These are phyloP conservation scores for Catotricha subobsoleta DNA, from an alignment of 2,888 invertebrate species.

Conservation along the genomic window DNA sequence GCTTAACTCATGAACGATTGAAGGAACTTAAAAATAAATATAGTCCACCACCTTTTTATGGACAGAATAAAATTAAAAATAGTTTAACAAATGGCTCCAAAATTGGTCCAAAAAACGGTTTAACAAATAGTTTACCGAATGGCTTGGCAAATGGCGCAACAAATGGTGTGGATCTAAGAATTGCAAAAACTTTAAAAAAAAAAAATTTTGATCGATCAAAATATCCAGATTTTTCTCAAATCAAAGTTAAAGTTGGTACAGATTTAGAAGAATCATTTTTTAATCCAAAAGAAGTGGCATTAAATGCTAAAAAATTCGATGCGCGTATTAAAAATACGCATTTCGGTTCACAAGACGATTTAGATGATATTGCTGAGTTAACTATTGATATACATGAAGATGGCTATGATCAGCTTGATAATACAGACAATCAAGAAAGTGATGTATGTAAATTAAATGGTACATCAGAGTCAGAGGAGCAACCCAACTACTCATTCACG, in stretches of 20 bases:
- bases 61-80: conserved; percentile 15
- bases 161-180: not conserved
- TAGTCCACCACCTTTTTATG: no score
- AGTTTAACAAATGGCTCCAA: conserved; percentile 5
- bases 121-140: conserved; percentile 5
- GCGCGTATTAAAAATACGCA: conserved; percentile 25
- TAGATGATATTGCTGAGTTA: conserved; percentile 26
- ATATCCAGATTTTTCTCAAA: conserved; percentile 26
- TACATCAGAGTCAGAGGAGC: not conserved
- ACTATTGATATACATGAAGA: conserved; percentile 11
- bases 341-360: conserved; percentile 26
- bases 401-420: conserved; percentile 5
- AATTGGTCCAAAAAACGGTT: not conserved
- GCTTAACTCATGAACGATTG: conserved; percentile 16
- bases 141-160: not conserved
- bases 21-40: conserved; percentile 17
- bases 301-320: conserved; percentile 29
- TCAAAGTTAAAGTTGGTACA: conserved; percentile 26
- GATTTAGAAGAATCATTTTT: conserved; percentile 22
- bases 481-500: conserved; percentile 15
- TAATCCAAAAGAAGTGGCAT: conserved; percentile 27
- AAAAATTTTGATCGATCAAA: conserved; percentile 27
- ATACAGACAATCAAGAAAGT: not conserved
- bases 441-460: not conserved
- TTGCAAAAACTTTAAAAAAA: conserved; percentile 18